Percentiles rank a stretch among this genome's conserved stretches.
phyloP scores from a whole-genome alignment of 2,113 vertebrate genomes.

The Acinonyx jubatus region DNA sequence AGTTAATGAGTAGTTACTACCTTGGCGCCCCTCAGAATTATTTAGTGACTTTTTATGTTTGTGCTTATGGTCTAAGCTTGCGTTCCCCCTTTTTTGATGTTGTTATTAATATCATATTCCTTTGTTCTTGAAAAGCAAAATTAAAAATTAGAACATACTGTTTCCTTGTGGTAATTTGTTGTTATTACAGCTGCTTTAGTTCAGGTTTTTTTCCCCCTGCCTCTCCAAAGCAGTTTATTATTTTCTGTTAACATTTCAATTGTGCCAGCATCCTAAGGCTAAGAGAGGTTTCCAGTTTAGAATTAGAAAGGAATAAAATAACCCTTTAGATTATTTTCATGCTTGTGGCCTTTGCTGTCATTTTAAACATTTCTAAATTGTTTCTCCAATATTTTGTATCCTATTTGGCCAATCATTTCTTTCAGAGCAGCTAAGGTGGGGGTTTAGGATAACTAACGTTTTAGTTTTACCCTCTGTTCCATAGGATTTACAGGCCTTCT shows the following conservation, averaged over 20 bases:
- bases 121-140: conserved; percentile 64
- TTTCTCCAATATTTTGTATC: background rate
- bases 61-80: background rate
- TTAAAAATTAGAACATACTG: conserved; percentile 59
- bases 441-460: background rate
- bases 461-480: background rate
- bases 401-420: background rate
- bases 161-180: conserved; percentile 66
- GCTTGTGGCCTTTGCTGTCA: background rate
- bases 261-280: conserved; percentile 62
- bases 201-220: background rate
- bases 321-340: conserved; percentile 2
- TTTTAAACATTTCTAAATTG: conserved; percentile 37
- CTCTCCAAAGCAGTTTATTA: conserved; percentile 52
- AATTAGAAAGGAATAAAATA: conserved; percentile 62
- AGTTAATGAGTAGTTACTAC: background rate
- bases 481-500: background rate
- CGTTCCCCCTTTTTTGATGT: background rate
- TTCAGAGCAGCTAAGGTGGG: background rate
- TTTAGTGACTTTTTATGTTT: background rate
- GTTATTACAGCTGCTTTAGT: conserved; percentile 52
- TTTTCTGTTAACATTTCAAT: conserved; percentile 69
- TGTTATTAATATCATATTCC: conserved; percentile 10
- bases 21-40: background rate
- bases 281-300: conserved; percentile 48